A percentile compares a stretch with the other conserved stretches of the same genome.
Conservation (phyloP, 2,113 vertebrate species). For the Anguilla japonica region DNA sequence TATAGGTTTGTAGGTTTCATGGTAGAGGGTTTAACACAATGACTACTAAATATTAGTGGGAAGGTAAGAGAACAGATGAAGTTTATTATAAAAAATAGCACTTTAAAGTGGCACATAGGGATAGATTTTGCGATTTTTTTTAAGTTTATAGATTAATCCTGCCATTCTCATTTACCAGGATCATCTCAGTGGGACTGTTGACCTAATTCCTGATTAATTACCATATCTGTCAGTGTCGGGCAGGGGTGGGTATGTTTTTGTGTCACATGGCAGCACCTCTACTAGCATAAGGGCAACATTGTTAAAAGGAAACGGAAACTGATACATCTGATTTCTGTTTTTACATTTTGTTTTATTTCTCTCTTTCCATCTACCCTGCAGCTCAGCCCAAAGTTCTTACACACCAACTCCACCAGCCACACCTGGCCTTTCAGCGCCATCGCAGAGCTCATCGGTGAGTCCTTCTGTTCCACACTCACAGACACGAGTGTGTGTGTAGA, state of each 20-base stretch:
- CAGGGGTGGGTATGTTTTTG: neutral
- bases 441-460: slow-evolving; percentile 86
- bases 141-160: too few species aligned
- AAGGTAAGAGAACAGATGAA: too few species aligned
- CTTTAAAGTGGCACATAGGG: too few species aligned
- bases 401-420: slow-evolving; percentile 96
- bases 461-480: neutral
- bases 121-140: too few species aligned
- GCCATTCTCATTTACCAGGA: too few species aligned
- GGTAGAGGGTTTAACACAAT: too few species aligned
- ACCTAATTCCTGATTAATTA: neutral
- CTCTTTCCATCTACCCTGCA: slow-evolving; percentile 58
- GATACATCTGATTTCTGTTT: neutral
- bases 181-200: neutral
- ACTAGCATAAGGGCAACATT: neutral
- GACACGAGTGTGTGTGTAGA: neutral
- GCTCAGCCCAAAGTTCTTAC: slow-evolving; percentile 90
- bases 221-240: neutral
- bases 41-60: too few species aligned
- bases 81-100: too few species aligned
- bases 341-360: slow-evolving; percentile 27
- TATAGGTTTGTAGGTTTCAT: too few species aligned
- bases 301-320: neutral
- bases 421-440: slow-evolving; percentile 97
- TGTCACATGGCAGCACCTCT: neutral